Evolutionary conservation across 2,797 vertebrate genomes (phyloP), one percentile per base, ranked within the genome.

Genomic region (Sus cebifrons): DNA sequence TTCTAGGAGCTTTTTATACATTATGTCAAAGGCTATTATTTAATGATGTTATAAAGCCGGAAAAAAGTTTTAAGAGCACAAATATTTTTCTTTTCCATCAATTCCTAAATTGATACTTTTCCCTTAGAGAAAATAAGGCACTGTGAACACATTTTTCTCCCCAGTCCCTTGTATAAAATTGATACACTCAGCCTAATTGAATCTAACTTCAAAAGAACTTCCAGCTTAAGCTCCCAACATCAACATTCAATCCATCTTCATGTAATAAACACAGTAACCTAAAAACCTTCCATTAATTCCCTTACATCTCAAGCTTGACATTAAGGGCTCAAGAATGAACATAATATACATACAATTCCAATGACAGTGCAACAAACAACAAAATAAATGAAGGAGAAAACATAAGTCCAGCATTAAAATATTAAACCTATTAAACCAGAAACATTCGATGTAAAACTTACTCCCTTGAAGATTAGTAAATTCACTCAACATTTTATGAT

Each of bases 301-400:
- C n/a, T 85, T 79, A 86, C 81, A 78, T 56, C n/a, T 86, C 73
- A 88, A 82, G 64, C 13, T 86, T 89, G 65, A 88, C 60, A 64
- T 32, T 68, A 91, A 83, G 14, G 23, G 6, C 21, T 97, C 65
- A 87, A 82, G 73, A 96, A 95, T 91, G 18, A 91, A 93, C 89
- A 91, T 32, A 52, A 17, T 12, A 9, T 44, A 70, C 3, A n/a
- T 36, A 52, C 0, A 84, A 79, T 83, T 94, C 23, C 71, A 89
- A 67, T 3, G 62, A 81, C 6, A 71, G 4, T 65, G 18, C 17
- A 94, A 91, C 13, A 86, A 92, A 78, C 25, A 97, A 68, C 70
- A 64, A 89, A 83, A 91, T 68, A 86, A 95, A 82, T 8, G n/a
- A 36, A 78, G 44, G 36, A 68, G 25, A 4, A 7, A 40, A 92